These are phyloP conservation scores for Phymatocera aterrima DNA, from an alignment of 2,888 invertebrate species.

Conservation along the genomic window DNA sequence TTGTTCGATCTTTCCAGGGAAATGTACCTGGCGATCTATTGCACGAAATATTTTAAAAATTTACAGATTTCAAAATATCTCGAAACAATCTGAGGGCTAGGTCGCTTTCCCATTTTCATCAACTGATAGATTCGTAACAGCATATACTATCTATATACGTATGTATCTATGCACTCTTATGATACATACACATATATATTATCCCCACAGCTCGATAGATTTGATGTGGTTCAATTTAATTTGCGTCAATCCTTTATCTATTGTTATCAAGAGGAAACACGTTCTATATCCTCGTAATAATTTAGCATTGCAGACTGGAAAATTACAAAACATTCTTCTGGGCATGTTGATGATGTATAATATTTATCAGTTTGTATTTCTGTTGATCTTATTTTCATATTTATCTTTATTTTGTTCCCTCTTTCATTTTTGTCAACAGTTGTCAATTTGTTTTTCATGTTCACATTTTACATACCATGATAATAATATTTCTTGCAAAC, in stretches of 20 bases:
- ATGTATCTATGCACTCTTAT: not conserved
- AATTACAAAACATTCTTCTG: not conserved
- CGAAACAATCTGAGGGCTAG: not conserved
- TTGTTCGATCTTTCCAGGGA: too few relatives aligned
- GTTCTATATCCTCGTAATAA: not conserved
- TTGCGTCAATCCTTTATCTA: not conserved
- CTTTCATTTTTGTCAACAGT: not conserved
- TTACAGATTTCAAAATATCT: not conserved
- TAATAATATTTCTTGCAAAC: constrained; percentile 4
- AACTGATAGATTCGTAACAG: not conserved
- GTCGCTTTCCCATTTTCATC: not conserved
- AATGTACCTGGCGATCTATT: too few relatives aligned
- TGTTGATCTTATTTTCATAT: not conserved
- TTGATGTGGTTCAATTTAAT: not conserved
- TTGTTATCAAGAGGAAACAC: not conserved
- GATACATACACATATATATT: not conserved
- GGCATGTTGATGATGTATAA: too few relatives aligned
- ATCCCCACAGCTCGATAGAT: not conserved
- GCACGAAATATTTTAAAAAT: not conserved
- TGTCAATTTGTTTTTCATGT: too few relatives aligned
- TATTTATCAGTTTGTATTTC: not conserved
- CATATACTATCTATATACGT: not conserved
- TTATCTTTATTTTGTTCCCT: not conserved
- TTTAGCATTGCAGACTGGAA: not conserved
- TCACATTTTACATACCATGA: constrained; percentile 10